These are phyloP conservation scores for Epinephelus malabaricus DNA, from an alignment of 2,797 vertebrate genomes.

Conservation along the genomic window DNA sequence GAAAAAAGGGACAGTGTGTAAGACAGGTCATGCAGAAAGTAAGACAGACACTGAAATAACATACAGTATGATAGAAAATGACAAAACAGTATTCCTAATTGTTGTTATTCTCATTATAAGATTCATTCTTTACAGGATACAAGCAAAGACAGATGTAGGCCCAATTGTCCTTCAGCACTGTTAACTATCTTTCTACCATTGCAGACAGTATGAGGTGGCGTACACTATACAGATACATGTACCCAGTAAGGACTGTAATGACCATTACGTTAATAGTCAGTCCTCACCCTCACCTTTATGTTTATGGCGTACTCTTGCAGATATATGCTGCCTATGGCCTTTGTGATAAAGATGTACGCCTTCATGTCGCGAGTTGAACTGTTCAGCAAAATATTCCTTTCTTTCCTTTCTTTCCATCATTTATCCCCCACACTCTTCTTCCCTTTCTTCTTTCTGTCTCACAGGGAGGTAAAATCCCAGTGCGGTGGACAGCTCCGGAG, in stretches of 20 bases:
- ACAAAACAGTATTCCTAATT: too few species aligned
- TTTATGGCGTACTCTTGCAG: neutral
- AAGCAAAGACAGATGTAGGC: too few species aligned
- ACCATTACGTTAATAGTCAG: neutral
- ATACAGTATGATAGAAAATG: too few species aligned
- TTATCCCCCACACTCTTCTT: neutral
- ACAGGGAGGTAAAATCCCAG: constrained; percentile 95
- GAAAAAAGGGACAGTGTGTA: too few species aligned
- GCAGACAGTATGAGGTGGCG: neutral
- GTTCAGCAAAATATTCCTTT: neutral
- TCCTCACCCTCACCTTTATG: constrained; percentile 14
- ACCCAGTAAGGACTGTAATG: neutral
- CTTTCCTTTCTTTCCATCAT: neutral
- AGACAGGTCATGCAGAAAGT: too few species aligned
- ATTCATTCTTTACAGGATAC: too few species aligned
- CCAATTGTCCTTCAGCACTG: too few species aligned
- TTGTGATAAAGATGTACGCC: neutral
- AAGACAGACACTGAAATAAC: too few species aligned
- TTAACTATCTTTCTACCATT: too few species aligned
- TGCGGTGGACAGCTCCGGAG: constrained; percentile 96
- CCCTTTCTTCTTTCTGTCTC: neutral
- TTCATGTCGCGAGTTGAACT: neutral
- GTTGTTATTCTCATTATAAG: too few species aligned
- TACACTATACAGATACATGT: neutral
- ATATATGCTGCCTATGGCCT: neutral